A percentile compares a stretch with the other conserved stretches of the same genome.
Conservation (phyloP, 2,113 vertebrate species). For the Muntiacus reevesi region DNA sequence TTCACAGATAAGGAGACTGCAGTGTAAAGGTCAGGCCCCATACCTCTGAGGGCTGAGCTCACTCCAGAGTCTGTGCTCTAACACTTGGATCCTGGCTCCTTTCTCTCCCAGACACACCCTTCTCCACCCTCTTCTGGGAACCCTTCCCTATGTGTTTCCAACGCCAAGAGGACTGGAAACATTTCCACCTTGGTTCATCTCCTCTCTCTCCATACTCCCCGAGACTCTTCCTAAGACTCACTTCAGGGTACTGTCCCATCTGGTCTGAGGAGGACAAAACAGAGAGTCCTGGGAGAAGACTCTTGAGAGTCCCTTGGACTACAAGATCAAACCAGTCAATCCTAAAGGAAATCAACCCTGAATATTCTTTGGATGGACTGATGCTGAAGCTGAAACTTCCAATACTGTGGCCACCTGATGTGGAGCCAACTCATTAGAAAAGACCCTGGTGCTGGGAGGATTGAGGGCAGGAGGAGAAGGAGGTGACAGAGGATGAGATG, state of each 20-base stretch:
- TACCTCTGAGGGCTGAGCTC: not conserved
- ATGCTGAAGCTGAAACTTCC: not conserved
- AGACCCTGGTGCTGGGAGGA: not conserved
- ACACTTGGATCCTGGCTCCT: not conserved
- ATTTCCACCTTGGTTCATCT: not conserved
- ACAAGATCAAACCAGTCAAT: not conserved
- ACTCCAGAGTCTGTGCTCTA: not conserved
- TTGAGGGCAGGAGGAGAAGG: not conserved
- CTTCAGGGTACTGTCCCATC: not conserved
- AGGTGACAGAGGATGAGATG: not conserved
- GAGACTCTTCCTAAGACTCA: not conserved
- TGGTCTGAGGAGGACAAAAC: not conserved
- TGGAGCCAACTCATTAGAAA: not conserved
- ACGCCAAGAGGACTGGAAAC: not conserved
- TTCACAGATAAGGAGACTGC: not conserved
- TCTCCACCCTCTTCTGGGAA: not conserved
- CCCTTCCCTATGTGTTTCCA: not conserved
- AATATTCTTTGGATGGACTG: not conserved
- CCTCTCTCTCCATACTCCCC: not conserved
- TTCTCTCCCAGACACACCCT: not conserved
- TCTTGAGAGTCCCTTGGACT: not conserved
- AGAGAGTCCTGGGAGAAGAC: not conserved
- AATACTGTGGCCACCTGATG: not conserved
- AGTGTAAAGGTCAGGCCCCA: not conserved
- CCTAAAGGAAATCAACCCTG: not conserved